phyloP scores from a whole-genome alignment of 37 sponge, comb jelly and placozoan genomes.

The Chondrilla cf. caribensis region DNA sequence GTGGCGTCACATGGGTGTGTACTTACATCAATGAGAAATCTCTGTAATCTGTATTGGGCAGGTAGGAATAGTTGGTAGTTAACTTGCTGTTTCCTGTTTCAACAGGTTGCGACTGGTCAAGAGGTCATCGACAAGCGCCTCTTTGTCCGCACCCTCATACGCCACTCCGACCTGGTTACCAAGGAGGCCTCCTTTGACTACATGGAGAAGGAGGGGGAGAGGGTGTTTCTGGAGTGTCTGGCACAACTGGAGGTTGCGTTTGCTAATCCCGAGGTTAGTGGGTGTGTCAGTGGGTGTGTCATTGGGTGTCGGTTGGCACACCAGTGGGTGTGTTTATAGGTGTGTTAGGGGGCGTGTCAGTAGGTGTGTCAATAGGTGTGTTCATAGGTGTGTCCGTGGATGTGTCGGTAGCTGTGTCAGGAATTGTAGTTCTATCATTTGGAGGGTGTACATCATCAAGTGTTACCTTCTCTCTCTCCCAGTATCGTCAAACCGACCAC shows the following conservation, averaged over 20 bases:
- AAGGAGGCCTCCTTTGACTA: slow-evolving; percentile 93
- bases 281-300: slow-evolving; percentile 18
- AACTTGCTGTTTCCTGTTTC: background rate
- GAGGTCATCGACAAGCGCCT: slow-evolving; percentile 80
- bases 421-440: too few relatives aligned
- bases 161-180: slow-evolving; percentile 92
- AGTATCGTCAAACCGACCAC: slow-evolving; percentile 82
- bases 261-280: slow-evolving; percentile 56
- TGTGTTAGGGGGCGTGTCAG: background rate
- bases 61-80: background rate
- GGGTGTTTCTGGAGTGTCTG: slow-evolving; percentile 88
- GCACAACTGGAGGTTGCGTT: slow-evolving; percentile 89
- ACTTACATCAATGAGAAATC: too few relatives aligned
- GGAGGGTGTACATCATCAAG: too few relatives aligned
- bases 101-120: slow-evolving; percentile 63
- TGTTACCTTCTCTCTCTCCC: too few relatives aligned
- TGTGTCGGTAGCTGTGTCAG: too few relatives aligned
- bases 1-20: too few relatives aligned
- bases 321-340: background rate
- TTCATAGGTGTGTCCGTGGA: too few relatives aligned
- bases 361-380: background rate
- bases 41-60: background rate
- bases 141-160: slow-evolving; percentile 89
- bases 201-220: slow-evolving; percentile 95
- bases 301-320: background rate